A percentile compares a stretch with the other conserved stretches of the same genome.
phyloP scores from a whole-genome alignment of 2,888 invertebrate genomes.

The Idaea dimidiata region DNA sequence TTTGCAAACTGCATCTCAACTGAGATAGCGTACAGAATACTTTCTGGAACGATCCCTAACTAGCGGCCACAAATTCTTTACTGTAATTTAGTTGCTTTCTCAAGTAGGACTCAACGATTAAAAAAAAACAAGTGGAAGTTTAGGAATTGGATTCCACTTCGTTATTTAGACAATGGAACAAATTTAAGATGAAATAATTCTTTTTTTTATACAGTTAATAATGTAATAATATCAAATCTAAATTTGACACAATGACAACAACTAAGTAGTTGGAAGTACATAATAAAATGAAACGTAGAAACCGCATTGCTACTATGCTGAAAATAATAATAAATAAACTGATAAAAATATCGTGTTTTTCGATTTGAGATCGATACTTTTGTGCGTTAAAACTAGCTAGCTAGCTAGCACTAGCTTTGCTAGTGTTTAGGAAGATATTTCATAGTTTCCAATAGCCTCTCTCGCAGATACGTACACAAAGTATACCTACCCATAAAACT shows the following conservation, averaged over 20 bases:
- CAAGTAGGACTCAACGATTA: background rate
- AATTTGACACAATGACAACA: too few species aligned
- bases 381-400: too few species aligned
- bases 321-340: too few species aligned
- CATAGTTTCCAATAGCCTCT: conserved; percentile 53
- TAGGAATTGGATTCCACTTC: background rate
- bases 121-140: background rate
- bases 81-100: conserved; percentile 16
- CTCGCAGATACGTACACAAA: conserved; percentile 51
- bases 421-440: conserved; percentile 56
- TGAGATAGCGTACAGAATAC: conserved; percentile 60
- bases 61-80: conserved; percentile 33
- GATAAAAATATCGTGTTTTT: too few species aligned
- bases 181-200: too few species aligned
- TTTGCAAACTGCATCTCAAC: conserved; percentile 74
- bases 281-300: too few species aligned
- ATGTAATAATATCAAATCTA: too few species aligned
- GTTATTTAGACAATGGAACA: background rate
- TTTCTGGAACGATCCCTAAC: conserved; percentile 69
- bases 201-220: too few species aligned
- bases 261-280: too few species aligned
- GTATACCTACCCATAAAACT: conserved; percentile 61
- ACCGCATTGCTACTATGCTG: too few species aligned
- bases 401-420: too few species aligned
- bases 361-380: too few species aligned